These are phyloP conservation scores for Tethya wilhelma DNA, from an alignment of 37 sponge, comb jelly and placozoan species.

Conservation along the genomic window DNA sequence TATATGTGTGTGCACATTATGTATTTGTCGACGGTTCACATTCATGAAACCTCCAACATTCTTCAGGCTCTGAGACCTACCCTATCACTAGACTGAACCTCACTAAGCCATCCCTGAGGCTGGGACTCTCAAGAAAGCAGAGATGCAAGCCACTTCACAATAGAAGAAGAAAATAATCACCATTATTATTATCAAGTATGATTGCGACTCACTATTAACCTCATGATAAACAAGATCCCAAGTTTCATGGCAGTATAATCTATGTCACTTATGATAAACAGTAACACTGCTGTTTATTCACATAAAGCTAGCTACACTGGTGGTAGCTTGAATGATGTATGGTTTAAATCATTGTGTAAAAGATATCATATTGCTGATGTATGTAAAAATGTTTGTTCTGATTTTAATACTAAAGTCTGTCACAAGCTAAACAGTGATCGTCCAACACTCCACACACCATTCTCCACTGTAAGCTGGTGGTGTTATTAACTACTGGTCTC, in stretches of 20 bases:
- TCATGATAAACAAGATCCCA: too few relatives aligned
- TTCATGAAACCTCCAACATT: too few relatives aligned
- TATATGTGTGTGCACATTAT: too few relatives aligned
- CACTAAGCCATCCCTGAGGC: conserved; percentile 59
- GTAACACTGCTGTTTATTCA: not conserved
- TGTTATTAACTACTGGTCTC: not conserved
- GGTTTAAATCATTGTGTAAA: too few relatives aligned
- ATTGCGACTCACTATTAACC: too few relatives aligned
- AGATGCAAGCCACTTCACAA: conserved; percentile 30
- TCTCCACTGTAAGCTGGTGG: conserved; percentile 37
- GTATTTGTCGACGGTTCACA: too few relatives aligned
- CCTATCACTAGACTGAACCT: conserved; percentile 41
- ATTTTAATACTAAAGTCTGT: conserved; percentile 12
- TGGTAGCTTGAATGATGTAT: not conserved
- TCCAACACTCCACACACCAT: conserved; percentile 52
- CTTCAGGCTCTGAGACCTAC: not conserved
- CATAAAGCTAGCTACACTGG: not conserved
- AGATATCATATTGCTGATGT: not conserved
- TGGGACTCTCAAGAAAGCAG: conserved; percentile 69
- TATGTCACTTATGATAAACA: not conserved
- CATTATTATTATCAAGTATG: too few relatives aligned
- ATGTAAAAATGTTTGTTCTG: not conserved
- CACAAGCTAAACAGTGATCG: conserved; percentile 60
- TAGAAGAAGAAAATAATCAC: too few relatives aligned
- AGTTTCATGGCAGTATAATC: too few relatives aligned